Evolutionary conservation across 2,113 vertebrate species (phyloP).

Genomic region (Mormyrus lacerda): DNA sequence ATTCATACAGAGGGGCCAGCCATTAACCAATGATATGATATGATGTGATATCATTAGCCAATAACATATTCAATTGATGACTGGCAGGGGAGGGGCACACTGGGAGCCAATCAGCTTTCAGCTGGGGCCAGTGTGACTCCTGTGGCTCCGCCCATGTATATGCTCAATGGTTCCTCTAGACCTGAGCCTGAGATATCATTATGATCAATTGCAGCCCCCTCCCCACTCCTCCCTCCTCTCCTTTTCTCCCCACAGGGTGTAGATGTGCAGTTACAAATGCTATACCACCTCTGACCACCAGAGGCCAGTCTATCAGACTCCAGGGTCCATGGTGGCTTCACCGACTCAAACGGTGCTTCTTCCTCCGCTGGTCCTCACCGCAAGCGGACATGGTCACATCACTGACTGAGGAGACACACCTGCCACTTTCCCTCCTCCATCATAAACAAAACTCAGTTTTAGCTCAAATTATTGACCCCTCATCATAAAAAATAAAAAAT

Average conservation of each 20-base stretch:
- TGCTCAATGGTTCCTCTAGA: neutral
- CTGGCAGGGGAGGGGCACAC: neutral
- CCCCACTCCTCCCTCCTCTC: neutral
- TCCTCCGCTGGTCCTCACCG: conserved; percentile 17
- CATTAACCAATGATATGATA: neutral
- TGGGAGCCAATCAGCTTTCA: neutral
- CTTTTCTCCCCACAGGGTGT: conserved; percentile 60
- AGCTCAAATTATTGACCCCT: neutral
- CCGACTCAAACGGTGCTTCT: conserved; percentile 48
- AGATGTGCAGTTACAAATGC: conserved; percentile 60
- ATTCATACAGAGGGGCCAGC: neutral
- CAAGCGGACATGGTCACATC: conserved; percentile 38
- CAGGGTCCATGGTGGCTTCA: conserved; percentile 45
- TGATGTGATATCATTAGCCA: neutral
- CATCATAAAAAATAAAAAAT: neutral
- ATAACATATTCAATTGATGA: neutral
- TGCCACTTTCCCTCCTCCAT: conserved; percentile 30
- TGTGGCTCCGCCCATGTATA: neutral
- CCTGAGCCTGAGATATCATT: neutral
- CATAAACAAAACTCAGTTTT: neutral
- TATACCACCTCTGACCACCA: conserved; percentile 35
- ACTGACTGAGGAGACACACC: conserved; percentile 45
- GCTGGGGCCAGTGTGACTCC: neutral
- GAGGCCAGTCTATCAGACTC: conserved; percentile 66
- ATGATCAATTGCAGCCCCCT: neutral